Conservation (phyloP, 2,888 invertebrate species). For the Stegana nigrithorax region DNA sequence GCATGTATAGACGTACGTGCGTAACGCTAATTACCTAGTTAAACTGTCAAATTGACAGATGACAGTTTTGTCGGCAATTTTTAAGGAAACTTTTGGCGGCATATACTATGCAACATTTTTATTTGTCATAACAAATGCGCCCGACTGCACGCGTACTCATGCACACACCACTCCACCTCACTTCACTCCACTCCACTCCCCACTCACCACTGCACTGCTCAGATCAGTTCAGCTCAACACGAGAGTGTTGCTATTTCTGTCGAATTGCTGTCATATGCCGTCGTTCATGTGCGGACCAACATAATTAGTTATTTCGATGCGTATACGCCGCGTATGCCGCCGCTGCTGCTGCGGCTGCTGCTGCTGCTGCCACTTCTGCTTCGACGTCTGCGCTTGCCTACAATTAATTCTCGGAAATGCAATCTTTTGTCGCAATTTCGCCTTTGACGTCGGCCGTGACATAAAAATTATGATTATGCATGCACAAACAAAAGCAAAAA, state of each 20-base stretch:
- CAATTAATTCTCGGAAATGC: slow-evolving; percentile 49
- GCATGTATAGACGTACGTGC: slow-evolving; percentile 25
- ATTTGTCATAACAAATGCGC: slow-evolving; percentile 12
- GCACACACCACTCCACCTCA: too few species aligned
- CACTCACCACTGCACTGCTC: slow-evolving; percentile 23
- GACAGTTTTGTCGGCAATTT: slow-evolving; percentile 57
- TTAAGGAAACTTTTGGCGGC: slow-evolving; percentile 49
- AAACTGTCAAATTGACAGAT: slow-evolving; percentile 66
- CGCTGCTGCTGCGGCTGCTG: slow-evolving; percentile 6
- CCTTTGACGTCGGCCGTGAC: too few species aligned
- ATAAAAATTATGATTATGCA: slow-evolving; percentile 11
- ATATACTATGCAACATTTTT: slow-evolving; percentile 17
- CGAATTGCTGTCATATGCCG: slow-evolving; percentile 45
- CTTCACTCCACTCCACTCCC: neutral
- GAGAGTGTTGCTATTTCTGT: slow-evolving; percentile 44
- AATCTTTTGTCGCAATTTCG: slow-evolving; percentile 38
- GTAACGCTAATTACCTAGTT: slow-evolving; percentile 62
- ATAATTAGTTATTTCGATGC: too few species aligned
- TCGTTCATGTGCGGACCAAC: slow-evolving; percentile 27
- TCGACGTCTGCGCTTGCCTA: slow-evolving; percentile 4
- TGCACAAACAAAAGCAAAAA: neutral
- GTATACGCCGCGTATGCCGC: slow-evolving; percentile 10
- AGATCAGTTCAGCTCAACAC: too few species aligned
- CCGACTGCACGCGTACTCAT: too few species aligned
- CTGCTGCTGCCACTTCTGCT: slow-evolving; percentile 9